Percentiles rank a stretch among this genome's conserved stretches.
Evolutionary conservation across 2,113 vertebrate species (phyloP).

Genomic region (Scopus umbretta): DNA sequence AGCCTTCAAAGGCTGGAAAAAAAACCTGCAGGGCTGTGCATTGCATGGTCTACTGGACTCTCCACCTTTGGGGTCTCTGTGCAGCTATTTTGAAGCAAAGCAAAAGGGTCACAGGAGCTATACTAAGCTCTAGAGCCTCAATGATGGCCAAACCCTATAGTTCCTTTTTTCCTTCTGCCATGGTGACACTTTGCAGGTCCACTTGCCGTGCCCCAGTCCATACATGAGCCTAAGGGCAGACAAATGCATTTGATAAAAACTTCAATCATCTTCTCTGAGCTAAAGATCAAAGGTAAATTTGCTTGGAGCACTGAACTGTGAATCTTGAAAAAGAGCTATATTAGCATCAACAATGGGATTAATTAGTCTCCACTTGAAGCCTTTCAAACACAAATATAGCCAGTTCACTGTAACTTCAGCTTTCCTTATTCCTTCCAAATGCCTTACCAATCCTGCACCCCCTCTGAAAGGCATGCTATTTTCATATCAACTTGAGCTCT

Average conservation of each 20-base stretch:
- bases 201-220: neutral
- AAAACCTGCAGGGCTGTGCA: neutral
- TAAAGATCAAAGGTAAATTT: slow-evolving; percentile 68
- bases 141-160: neutral
- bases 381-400: slow-evolving; percentile 19
- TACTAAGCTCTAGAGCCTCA: neutral
- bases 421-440: neutral
- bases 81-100: neutral
- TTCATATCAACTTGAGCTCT: neutral
- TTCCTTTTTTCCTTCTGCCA: neutral
- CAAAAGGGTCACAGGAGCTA: neutral
- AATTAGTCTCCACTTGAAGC: slow-evolving; percentile 58
- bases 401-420: neutral
- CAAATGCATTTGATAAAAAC: neutral
- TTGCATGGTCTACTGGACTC: neutral
- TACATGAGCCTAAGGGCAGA: neutral
- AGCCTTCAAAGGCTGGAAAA: neutral
- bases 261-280: slow-evolving; percentile 10
- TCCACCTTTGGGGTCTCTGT: neutral
- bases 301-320: slow-evolving; percentile 34
- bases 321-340: slow-evolving; percentile 42
- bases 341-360: slow-evolving; percentile 73
- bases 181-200: neutral
- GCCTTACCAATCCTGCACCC: neutral
- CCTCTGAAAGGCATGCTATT: neutral